Base-by-base conservation (phyloP, 2,113 vertebrate genomes). In the Nestor notabilis region DNA sequence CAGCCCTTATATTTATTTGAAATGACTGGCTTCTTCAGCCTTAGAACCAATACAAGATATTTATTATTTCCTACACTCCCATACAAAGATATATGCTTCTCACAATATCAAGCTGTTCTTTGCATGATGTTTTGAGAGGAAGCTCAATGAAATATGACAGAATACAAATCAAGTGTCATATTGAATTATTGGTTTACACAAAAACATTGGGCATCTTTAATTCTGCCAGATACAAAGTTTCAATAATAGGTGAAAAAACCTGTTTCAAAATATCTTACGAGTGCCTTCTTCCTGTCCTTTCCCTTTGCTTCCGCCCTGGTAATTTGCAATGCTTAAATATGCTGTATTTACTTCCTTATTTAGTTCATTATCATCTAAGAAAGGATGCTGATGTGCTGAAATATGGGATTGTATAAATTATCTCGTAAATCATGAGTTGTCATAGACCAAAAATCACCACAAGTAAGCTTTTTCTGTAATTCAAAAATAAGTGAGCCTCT, bases 1-100 rank as follows among this genome's bases (percentile, higher is more conserved):
- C n/a, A 97, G 13, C 39, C 27, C 80, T 92, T 89, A 61, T 83
- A 75, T 95, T 95, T 97, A 81, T 96, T 95, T 95, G 78, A 93
- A 93, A 96, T 97, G 18, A 91, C 58, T 46, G 10, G 28, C 20
- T 90, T 85, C 87, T 90, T 95, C 58, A 49, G 31, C 33, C 8
- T 68, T 39, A 58, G 11, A 80, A 37, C 3, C 10, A 90, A 49
- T 24, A 15, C 4, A 72, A 58, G 31, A 17, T 75, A 35, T 76
- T 89, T 87, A 16, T 80, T 87, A 43, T 95, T 90, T 82, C 44
- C 52, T 93, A 79, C 43, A 76, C 19, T 72, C 31, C 56, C 37
- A 96, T 95, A 93, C 23, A 95, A 75, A 8, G 9, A 78, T 87
- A 83, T 70, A 79, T 77, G 29, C 21, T 60, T 95, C 46, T 88